Evolutionary conservation across 2,113 vertebrate species (phyloP), one percentile per base, ranked within the genome.

Genomic region (Thomomys bottae): DNA sequence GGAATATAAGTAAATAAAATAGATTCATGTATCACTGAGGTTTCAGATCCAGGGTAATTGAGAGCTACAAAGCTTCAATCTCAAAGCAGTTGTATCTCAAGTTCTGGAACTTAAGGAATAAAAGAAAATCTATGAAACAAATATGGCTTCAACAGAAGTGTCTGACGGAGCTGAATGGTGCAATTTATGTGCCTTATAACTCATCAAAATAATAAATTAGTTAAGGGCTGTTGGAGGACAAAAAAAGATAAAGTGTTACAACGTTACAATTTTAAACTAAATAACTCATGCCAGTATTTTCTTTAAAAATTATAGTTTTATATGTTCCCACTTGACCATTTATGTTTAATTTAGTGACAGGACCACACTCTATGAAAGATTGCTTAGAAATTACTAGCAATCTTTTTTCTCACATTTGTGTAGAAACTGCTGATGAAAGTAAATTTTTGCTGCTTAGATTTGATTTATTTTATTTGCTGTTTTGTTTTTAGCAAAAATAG

Each of bases 391-490:
- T 92, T 87, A 80, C 59, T 93, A 38, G 79, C 71, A 21, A 36
- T 70, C 38, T 59, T 7, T 28, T 94, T 93, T 54, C 89, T 83
- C 68, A 80, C 45, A 0, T 12, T 30, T 91, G 36, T 45, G 0
- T 77, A 3, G 45, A 72, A 92, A 82, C 1, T 86, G 84, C 84
- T 89, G 38, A 90, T 89, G 82, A 20, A 18, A 32, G 11, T 11
- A 28, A 54, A 54, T 96, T 93, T 78, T 34, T 72, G n/a, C 20
- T 83, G 10, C 24, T 63, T 17, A 30, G 34, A 84, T 96, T 34
- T 92, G 94, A 72, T 86, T 91, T 93, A 91, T 94, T 91, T 76
- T 84, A 36, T 83, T 90, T 93, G 63, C 71, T 70, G 49, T 92
- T 32, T 34, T 34, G 42, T 17, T 17, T 81, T 91, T 32, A 93